Evolutionary conservation across 2,113 vertebrate genomes (phyloP).

Genomic region (Spilogale gracilis): DNA sequence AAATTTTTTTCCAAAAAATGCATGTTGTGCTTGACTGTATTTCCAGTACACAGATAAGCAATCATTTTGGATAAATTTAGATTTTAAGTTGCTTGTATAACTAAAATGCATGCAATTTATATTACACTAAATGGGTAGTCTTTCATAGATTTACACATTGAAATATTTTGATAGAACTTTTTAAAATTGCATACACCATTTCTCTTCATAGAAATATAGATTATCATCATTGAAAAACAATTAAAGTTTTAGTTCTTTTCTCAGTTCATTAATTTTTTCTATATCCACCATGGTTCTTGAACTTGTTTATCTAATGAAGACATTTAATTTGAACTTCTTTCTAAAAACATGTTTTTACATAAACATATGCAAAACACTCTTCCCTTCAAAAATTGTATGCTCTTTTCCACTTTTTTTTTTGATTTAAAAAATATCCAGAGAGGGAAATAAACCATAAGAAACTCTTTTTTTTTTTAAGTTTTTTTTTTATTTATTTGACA

Average conservation of each 20-base stretch:
- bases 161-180: not conserved
- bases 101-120: not conserved
- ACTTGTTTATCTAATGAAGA: not conserved
- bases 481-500: no score
- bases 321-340: not conserved
- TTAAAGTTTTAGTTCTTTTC: not conserved
- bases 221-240: not conserved
- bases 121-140: not conserved
- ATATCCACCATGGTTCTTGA: not conserved
- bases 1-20: not conserved
- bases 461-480: not conserved
- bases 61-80: not conserved
- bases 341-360: not conserved
- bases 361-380: not conserved
- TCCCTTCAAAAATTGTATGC: not conserved
- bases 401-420: not conserved
- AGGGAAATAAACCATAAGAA: not conserved
- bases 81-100: not conserved
- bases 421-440: not conserved
- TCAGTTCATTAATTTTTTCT: not conserved
- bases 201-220: not conserved
- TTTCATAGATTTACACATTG: not conserved
- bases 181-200: not conserved
- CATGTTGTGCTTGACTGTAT: not conserved
- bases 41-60: not conserved